These are phyloP conservation scores for Sebastes cheni DNA, from an alignment of 2,797 vertebrate species.

Conservation along the genomic window DNA sequence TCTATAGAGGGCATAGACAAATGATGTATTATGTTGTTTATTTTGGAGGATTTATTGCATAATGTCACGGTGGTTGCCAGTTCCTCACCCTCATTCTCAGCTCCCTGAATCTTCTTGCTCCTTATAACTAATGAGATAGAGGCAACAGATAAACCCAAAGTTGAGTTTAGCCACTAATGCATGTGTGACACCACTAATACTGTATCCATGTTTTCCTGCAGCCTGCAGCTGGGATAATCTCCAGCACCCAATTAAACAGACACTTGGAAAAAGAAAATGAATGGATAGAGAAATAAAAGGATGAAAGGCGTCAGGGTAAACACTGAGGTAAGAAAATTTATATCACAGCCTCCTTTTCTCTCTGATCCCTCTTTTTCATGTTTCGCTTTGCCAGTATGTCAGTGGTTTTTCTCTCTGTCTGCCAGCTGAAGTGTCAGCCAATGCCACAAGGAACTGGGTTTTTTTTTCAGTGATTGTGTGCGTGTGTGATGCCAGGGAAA, in stretches of 20 bases:
- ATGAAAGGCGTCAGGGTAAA: not conserved
- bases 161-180: not conserved
- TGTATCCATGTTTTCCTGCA: not conserved
- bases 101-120: not conserved
- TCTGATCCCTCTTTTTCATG: conserved; percentile 1
- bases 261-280: conserved; percentile 9
- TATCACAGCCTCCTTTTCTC: not conserved
- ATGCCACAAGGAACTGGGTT: conserved; percentile 33
- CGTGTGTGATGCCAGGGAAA: conserved; percentile 37
- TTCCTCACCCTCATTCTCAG: not conserved
- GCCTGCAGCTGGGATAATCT: not conserved
- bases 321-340: not conserved
- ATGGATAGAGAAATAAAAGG: not conserved
- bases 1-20: no score
- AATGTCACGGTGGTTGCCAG: not conserved
- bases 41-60: not conserved
- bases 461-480: conserved; percentile 22
- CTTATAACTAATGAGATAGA: not conserved
- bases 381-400: not conserved
- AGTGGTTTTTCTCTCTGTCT: conserved; percentile 13
- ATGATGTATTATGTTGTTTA: no score
- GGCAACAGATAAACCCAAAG: not conserved
- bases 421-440: conserved; percentile 33
- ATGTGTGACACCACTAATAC: not conserved
- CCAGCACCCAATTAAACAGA: not conserved